A percentile compares a stretch with the other conserved stretches of the same genome.
Evolutionary conservation across 2,888 invertebrate species (phyloP).

Genomic region (Protonemura montana): DNA sequence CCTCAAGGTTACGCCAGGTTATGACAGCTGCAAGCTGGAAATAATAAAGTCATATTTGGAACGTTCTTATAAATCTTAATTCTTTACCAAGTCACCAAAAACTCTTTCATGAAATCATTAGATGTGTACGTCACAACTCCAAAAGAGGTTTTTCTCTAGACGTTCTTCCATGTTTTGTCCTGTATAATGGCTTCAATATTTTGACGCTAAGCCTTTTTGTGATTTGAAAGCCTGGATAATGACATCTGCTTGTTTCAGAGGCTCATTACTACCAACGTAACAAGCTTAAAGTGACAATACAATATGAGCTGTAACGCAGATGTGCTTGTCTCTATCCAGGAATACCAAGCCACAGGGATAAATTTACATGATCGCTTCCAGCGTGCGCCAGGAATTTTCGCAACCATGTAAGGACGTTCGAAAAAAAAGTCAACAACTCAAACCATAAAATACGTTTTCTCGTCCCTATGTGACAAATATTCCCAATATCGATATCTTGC

Average conservation of each 20-base stretch:
- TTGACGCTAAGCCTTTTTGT: neutral
- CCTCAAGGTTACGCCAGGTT: neutral
- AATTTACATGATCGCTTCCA: neutral
- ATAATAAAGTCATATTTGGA: neutral
- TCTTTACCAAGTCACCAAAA: neutral
- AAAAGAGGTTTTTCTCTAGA: neutral
- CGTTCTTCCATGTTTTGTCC: neutral
- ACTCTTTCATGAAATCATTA: neutral
- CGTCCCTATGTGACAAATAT: neutral
- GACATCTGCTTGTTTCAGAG: neutral
- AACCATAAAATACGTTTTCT: constrained; percentile 1
- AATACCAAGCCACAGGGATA: neutral
- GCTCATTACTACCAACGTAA: neutral
- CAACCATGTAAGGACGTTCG: neutral
- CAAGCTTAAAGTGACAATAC: constrained; percentile 7
- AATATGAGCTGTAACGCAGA: neutral
- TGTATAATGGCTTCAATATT: neutral
- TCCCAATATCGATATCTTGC: neutral
- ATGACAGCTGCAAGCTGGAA: neutral
- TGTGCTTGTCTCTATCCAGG: neutral
- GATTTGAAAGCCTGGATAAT: constrained; percentile 7
- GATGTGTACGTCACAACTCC: neutral
- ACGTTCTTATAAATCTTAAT: neutral
- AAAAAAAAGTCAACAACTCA: neutral
- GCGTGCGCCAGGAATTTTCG: neutral